A percentile compares a stretch with the other conserved stretches of the same genome.
These are phyloP conservation scores for Hermaeophaga mercurialis DNA, from an alignment of 2,888 invertebrate genomes.

Conservation along the genomic window DNA sequence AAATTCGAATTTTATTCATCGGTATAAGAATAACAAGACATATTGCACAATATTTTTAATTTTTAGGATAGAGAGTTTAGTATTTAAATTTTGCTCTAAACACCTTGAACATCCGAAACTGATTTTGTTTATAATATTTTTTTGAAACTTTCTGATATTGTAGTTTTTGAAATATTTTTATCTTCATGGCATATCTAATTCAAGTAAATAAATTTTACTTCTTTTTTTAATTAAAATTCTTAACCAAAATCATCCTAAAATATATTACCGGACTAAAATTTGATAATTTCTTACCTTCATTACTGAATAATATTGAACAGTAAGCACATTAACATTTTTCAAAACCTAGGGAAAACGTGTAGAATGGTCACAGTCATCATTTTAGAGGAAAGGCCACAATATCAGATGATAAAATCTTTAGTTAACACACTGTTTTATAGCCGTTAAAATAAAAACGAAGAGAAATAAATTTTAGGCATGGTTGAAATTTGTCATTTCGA, in stretches of 20 bases:
- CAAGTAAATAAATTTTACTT: no score
- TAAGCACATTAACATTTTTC: constrained; percentile 42
- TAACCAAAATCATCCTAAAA: neutral
- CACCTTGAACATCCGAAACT: no score
- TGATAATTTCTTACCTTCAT: constrained; percentile 29
- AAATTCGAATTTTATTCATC: no score
- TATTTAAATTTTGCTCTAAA: no score
- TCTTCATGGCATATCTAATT: no score
- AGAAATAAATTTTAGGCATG: constrained; percentile 46
- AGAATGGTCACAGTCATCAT: constrained; percentile 31
- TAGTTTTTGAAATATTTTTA: no score
- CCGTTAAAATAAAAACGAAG: constrained; percentile 46
- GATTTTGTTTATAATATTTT: no score
- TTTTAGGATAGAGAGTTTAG: no score
- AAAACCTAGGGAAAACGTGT: constrained; percentile 34
- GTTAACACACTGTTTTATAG: constrained; percentile 50
- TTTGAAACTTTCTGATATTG: no score
- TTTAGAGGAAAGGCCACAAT: constrained; percentile 32
- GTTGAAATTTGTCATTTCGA: constrained; percentile 43
- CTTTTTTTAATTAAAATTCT: constrained; percentile 11
- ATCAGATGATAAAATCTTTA: constrained; percentile 42
- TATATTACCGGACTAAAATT: neutral
- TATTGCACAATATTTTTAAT: no score
- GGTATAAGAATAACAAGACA: no score
- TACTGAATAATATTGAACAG: constrained; percentile 39